These are phyloP conservation scores for Neotoxoptera formosana DNA, from an alignment of 1,140 invertebrate genomes.

Conservation along the genomic window DNA sequence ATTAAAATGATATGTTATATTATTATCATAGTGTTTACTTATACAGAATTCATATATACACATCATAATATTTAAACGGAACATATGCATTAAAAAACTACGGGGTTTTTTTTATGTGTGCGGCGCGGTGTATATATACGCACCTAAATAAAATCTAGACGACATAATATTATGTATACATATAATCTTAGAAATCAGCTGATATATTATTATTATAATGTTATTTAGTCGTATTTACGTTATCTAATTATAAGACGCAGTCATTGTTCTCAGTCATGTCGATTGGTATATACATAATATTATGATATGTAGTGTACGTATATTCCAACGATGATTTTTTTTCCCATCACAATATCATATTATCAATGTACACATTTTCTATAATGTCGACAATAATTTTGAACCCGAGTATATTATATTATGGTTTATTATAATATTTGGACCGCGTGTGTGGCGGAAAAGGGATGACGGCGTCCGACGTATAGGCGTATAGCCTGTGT, in stretches of 20 bases:
- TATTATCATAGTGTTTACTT: background rate
- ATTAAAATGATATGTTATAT: background rate
- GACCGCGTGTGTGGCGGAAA: conserved; percentile 8
- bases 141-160: background rate
- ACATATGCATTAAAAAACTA: background rate
- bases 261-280: conserved; percentile 15
- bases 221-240: conserved; percentile 13
- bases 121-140: background rate
- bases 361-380: background rate
- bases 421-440: background rate
- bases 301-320: background rate
- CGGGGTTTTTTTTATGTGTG: background rate
- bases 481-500: too few species aligned
- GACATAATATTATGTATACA: background rate
- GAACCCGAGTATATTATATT: background rate
- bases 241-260: background rate
- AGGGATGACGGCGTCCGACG: conserved; percentile 11
- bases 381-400: conserved; percentile 38
- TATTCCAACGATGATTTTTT: background rate
- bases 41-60: background rate
- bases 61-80: conserved; percentile 17
- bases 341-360: background rate
- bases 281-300: background rate
- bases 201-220: conserved; percentile 18
- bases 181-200: background rate